A percentile compares a stretch with the other conserved stretches of the same genome.
These are phyloP conservation scores for Tenthredo mesomela DNA, from an alignment of 2,888 invertebrate species.

Conservation along the genomic window DNA sequence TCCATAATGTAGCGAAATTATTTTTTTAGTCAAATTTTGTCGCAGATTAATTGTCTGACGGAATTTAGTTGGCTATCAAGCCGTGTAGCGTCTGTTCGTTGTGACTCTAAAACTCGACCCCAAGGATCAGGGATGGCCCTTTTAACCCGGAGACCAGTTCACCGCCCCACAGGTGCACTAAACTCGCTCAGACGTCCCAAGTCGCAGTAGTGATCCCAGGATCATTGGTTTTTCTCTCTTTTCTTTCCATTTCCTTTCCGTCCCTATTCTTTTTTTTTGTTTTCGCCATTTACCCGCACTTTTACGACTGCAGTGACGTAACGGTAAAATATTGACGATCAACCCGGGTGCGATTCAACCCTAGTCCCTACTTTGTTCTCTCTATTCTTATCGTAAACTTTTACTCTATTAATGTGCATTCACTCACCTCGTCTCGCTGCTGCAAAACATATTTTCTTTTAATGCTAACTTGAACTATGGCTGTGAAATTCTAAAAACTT, in stretches of 20 bases:
- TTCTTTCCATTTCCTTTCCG: background rate
- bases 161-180: conserved; percentile 32
- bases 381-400: conserved; percentile 35
- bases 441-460: background rate
- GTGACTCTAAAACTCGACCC: conserved; percentile 13
- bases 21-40: background rate
- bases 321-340: conserved; percentile 52
- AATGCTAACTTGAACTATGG: background rate
- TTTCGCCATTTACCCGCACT: conserved; percentile 30
- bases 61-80: background rate
- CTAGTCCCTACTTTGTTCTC: conserved; percentile 42
- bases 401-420: conserved; percentile 45
- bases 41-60: background rate
- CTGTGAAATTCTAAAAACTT: conserved; percentile 12
- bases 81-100: background rate
- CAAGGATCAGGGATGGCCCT: background rate
- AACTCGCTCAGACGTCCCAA: conserved; percentile 23
- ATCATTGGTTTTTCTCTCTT: conserved; percentile 6
- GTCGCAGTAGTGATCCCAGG: conserved; percentile 27
- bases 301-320: conserved; percentile 43
- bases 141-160: conserved; percentile 27
- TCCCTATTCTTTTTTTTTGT: background rate
- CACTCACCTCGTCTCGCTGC: background rate
- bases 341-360: conserved; percentile 44
- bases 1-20: background rate